Base-by-base conservation (phyloP, 1,140 invertebrate species). In the Bombus waltoni region DNA sequence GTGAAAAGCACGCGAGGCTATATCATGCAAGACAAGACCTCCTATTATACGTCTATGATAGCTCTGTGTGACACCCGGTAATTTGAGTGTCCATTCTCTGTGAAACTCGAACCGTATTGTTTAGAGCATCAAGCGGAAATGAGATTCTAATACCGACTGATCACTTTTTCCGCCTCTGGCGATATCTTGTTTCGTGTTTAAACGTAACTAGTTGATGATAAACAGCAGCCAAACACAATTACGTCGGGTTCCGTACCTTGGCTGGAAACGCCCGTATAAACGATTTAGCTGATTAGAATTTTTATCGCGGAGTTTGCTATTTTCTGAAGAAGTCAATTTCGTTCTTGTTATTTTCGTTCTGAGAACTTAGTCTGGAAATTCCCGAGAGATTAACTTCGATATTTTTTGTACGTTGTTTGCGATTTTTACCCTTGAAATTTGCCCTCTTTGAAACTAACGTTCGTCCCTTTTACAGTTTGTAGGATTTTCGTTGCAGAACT, bases 1-100 rank as follows among this genome's bases (percentile, higher is more conserved):
- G 40, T 65, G 76, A 78, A 78, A 65, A 66, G 76, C 59, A 32
- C 57, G 57, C 57, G 76, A 38, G 59, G 28, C 32, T 78, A 25
- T 78, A 66, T 66, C 76, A 78, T 66, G 76, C 76, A 78, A 78
- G 76, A 78, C 76, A 78, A 59, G 76, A 44, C 18, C 59, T 40
- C n/a, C n/a, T 32, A 35, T 78, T 78, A 78, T 66, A 44, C 38
- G 75, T 75, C 47, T 53, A 57, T 13, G 74, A 35, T 59, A 25
- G 74, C 13, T 6, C 25, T 8, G 35, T 78, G 10, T 44, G 76
- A 78, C 76, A 66, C n/a, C 40, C n/a, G 57, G 40, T 78, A 78
- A 78, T 78, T 78, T 62, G 59, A 78, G 44, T 78, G 76, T 78
- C 76, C 76, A 66, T 78, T 78, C 59, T 66, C 59, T 32, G 18